Conservation (phyloP, 2,113 vertebrate species). For the Bos javanicus region DNA sequence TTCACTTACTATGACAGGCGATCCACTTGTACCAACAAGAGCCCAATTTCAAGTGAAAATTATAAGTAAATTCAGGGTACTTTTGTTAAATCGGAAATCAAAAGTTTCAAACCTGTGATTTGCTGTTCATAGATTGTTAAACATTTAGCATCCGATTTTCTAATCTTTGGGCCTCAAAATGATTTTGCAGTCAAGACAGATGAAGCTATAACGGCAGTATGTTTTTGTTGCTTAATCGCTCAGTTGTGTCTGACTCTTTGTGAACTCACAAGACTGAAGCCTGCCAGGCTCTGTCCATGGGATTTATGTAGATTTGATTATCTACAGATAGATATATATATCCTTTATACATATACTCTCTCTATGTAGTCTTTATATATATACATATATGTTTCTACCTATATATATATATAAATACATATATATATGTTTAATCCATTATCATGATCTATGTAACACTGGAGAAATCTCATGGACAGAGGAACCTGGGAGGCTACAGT, state of each 20-base stretch:
- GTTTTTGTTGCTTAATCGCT: not conserved
- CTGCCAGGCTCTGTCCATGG: accelerated
- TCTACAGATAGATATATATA: not conserved
- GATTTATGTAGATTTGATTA: not conserved
- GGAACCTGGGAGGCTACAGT: not conserved
- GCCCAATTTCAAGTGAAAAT: too few species aligned
- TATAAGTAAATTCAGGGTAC: not conserved
- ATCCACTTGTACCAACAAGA: accelerated
- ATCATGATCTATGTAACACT: not conserved
- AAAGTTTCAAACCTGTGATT: too few species aligned
- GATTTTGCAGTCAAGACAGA: not conserved
- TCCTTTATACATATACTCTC: not conserved
- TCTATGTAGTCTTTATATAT: not conserved
- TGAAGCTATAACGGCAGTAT: not conserved
- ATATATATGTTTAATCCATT: not conserved
- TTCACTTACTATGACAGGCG: not conserved
- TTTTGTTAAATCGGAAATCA: not conserved
- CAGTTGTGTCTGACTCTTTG: not conserved
- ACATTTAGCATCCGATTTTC: not conserved
- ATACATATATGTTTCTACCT: not conserved
- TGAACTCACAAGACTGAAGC: not conserved
- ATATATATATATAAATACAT: not conserved
- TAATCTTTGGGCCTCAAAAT: not conserved
- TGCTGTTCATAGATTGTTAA: accelerated
- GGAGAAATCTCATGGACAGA: not conserved